These are phyloP conservation scores for Patella depressa DNA, from an alignment of 2,888 invertebrate genomes.

Conservation along the genomic window DNA sequence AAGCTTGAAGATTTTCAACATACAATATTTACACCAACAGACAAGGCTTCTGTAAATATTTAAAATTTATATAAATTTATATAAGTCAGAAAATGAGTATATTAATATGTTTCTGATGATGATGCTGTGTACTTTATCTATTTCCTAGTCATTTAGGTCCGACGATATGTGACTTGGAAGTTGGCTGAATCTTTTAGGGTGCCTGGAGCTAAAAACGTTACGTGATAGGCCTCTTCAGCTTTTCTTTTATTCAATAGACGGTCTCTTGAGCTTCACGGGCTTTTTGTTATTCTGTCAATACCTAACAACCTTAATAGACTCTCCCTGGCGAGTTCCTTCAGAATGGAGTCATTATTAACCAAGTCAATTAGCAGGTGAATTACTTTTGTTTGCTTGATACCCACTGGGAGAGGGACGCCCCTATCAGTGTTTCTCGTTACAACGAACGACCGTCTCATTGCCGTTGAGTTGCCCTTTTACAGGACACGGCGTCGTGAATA, in stretches of 20 bases:
- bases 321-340: slow-evolving; percentile 16
- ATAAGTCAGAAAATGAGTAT: too few species aligned
- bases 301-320: slow-evolving; percentile 20
- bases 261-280: slow-evolving; percentile 19
- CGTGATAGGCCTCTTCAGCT: background rate
- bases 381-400: slow-evolving; percentile 21
- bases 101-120: too few species aligned
- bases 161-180: too few species aligned
- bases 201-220: too few species aligned
- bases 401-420: slow-evolving; percentile 11
- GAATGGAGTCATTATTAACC: slow-evolving; percentile 21
- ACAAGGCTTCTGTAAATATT: too few species aligned
- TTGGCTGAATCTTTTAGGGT: too few species aligned
- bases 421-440: background rate
- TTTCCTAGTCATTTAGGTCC: too few species aligned
- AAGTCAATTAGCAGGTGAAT: slow-evolving; percentile 24
- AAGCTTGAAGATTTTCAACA: too few species aligned
- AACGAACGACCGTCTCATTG: background rate
- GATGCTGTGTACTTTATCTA: too few species aligned
- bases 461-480: background rate
- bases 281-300: slow-evolving; percentile 21
- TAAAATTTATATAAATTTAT: too few species aligned
- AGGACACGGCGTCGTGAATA: background rate
- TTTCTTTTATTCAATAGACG: slow-evolving; percentile 5
- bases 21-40: too few species aligned